Evolutionary conservation across 2,888 invertebrate genomes (phyloP), one percentile per base, ranked within the genome.

Genomic region (Matsumyia berberina): DNA sequence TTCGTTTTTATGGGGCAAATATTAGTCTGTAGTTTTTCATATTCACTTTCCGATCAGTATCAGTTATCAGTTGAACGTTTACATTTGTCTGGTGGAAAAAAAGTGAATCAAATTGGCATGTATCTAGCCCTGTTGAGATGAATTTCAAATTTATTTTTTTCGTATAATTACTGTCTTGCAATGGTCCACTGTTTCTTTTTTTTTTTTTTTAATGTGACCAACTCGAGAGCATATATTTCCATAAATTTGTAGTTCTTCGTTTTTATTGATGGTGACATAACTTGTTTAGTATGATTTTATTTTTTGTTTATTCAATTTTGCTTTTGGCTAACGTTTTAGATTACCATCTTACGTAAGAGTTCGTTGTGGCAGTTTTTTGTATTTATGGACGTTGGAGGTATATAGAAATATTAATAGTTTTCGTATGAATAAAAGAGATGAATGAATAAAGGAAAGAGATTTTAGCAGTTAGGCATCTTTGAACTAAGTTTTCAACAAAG

Each of bases 101-200:
- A 69, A 57, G 67, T 67, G 55, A 67, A 67, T 67, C 67, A 55
- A 67, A 67, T 67, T 67, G 67, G 19, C 53, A 33, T 53, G 42
- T 44, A 12, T 55, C 55, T 44, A 3, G 33, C n/a, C 8, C 33
- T 53, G 33, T 31, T 62, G 44, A 46, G 62, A 44, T 62, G 62
- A 46, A 62, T 62, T 62, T 33, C 12, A 62, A 33, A 62, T 44
- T 19, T 57, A 37, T 55, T 46, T 35, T 46, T 33, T 9, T n/a
- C 46, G 42, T 31, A 44, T 60, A 31, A 29, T 60, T 60, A 31
- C 31, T 31, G 29, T 12, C 15, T 11, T 57, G 24, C 49, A 46
- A 9, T 29, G 24, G 53, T 24, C 8, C 4, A 2, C 8, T 5
- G 19, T 19, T 37, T 7, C n/a, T n/a, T 29, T 2, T 19, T n/a